Evolutionary conservation across 2,797 vertebrate genomes (phyloP).

Genomic region (Rhadinocentrus ornatus): DNA sequence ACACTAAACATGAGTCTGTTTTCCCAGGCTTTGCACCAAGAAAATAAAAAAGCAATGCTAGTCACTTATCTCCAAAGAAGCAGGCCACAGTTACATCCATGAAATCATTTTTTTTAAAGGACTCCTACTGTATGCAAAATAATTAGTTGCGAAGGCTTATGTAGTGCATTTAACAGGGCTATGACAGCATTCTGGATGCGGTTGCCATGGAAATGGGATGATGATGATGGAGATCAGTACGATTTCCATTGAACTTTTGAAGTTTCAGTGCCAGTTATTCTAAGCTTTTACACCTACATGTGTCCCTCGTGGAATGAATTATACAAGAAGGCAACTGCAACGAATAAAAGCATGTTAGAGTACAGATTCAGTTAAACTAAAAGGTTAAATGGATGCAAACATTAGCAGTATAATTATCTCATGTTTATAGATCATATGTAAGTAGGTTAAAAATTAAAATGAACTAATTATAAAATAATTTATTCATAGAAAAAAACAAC

Average conservation of each 20-base stretch:
- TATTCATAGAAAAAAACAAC: neutral
- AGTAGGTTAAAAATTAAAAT: neutral
- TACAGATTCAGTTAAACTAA: neutral
- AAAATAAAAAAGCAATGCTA: slow-evolving; percentile 65
- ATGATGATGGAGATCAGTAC: slow-evolving; percentile 28
- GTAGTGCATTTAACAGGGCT: slow-evolving; percentile 22
- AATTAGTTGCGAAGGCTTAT: neutral
- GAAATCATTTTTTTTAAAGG: neutral
- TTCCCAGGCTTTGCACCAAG: slow-evolving; percentile 29
- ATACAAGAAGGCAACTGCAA: slow-evolving; percentile 42
- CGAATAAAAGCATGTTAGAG: slow-evolving; percentile 16
- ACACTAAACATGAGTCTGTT: slow-evolving; percentile 37
- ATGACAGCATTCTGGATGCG: slow-evolving; percentile 1
- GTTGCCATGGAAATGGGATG: slow-evolving; percentile 43
- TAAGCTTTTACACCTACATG: slow-evolving; percentile 50
- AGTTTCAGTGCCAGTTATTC: slow-evolving; percentile 56
- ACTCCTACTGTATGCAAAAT: slow-evolving; percentile 6
- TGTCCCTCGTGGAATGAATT: slow-evolving; percentile 43
- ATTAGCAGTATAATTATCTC: neutral
- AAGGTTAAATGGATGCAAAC: neutral
- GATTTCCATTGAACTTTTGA: slow-evolving; percentile 44
- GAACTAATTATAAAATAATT: neutral
- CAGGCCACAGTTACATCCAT: neutral
- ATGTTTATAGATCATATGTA: neutral
- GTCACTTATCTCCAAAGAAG: neutral